phyloP scores from a whole-genome alignment of 2,797 vertebrate species.

The Acanthurus leucopareius region DNA sequence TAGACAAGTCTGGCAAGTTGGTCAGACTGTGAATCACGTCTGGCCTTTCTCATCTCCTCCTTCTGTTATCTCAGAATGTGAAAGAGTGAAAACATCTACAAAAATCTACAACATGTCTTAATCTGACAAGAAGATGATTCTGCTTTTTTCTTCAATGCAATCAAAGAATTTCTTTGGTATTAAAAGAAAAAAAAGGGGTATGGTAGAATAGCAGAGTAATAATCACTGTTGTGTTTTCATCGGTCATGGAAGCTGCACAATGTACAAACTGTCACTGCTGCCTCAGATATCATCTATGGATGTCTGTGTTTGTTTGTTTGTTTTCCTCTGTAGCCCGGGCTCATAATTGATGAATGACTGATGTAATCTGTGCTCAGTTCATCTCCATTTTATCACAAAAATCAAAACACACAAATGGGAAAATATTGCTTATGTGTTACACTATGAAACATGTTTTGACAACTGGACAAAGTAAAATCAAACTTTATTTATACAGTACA shows the following conservation, averaged over 20 bases:
- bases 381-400: constrained; percentile 18
- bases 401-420: constrained; percentile 1
- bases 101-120: constrained; percentile 20
- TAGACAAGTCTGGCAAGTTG: constrained; percentile 43
- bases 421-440: background rate
- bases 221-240: constrained; percentile 28
- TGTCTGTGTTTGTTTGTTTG: constrained; percentile 11
- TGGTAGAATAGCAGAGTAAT: constrained; percentile 11
- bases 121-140: constrained; percentile 7
- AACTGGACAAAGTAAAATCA: no score
- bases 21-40: constrained; percentile 43
- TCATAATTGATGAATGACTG: constrained; percentile 21
- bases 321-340: background rate
- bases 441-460: background rate
- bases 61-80: constrained; percentile 36
- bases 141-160: constrained; percentile 27
- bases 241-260: constrained; percentile 7
- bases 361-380: background rate
- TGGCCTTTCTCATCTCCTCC: constrained; percentile 36
- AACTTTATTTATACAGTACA: no score
- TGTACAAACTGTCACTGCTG: constrained; percentile 5
- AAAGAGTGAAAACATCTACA: constrained; percentile 21
- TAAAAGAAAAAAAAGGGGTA: background rate
- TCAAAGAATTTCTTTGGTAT: constrained; percentile 21
- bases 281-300: constrained; percentile 23